Evolutionary conservation across 2,797 vertebrate species (phyloP).

Genomic region (Danio jaintianensis): DNA sequence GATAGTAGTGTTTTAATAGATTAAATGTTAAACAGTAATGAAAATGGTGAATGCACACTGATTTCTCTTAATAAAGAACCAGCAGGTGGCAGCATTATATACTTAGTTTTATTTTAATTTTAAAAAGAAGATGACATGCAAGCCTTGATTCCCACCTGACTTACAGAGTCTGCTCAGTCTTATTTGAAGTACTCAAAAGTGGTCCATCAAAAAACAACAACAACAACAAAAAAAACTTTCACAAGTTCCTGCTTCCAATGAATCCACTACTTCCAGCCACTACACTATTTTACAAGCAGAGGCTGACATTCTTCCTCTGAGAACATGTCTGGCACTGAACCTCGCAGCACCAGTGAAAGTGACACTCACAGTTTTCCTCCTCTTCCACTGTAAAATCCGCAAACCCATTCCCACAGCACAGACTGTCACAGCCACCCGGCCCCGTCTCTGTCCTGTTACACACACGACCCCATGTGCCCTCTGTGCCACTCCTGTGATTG

Average conservation of each 20-base stretch:
- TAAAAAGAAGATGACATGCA: neutral
- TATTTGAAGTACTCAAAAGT: too few relatives aligned
- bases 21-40: too few relatives aligned
- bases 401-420: slow-evolving; percentile 85
- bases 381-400: slow-evolving; percentile 82
- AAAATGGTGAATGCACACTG: neutral
- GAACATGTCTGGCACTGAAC: slow-evolving; percentile 86
- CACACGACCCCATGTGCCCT: slow-evolving; percentile 82
- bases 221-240: too few relatives aligned
- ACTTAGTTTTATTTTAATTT: neutral
- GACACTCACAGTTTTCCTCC: slow-evolving; percentile 87
- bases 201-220: too few relatives aligned
- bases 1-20: too few relatives aligned
- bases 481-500: slow-evolving; percentile 82
- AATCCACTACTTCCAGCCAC: too few relatives aligned
- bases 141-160: neutral
- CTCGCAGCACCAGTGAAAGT: slow-evolving; percentile 88
- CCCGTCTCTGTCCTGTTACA: slow-evolving; percentile 85
- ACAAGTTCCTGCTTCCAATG: too few relatives aligned
- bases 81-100: slow-evolving; percentile 43
- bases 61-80: slow-evolving; percentile 17
- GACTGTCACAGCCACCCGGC: slow-evolving; percentile 82
- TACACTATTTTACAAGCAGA: slow-evolving; percentile 75
- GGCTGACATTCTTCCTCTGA: slow-evolving; percentile 81
- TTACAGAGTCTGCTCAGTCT: too few relatives aligned